Base-by-base conservation (phyloP, 2,797 vertebrate species). In the Leptatherina wallacei region DNA sequence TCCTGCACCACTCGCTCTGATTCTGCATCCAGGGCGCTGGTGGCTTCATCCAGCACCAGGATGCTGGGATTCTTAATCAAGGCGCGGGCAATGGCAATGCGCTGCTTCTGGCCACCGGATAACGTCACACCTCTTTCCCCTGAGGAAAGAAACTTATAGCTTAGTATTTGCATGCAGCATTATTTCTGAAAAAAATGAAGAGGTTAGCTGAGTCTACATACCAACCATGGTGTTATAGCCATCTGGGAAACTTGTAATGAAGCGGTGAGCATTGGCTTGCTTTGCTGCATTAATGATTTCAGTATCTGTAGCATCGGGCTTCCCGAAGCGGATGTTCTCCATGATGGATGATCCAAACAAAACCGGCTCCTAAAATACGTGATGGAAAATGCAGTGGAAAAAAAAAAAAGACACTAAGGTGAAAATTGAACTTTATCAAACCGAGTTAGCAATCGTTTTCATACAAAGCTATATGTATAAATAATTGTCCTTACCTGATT, bases 301-400 rank as follows among this genome's bases (percentile, higher is more conserved):
- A 0, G 93, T 91, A 0, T 99, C 97, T 0, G 96, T 94, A 66
- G 98, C 98, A 0, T 88, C 94, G 0, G 94, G 96, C 75, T 96
- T 97, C 61, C 97, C 97, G 1, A 98, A 98, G 65, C 97, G 96
- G 84, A 99, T 99, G 87, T 99, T 99, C 85, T 99, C 98, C 95
- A 97, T 95, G 86, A 99, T 89, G 1, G 94, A 97, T 0, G 97
- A 96, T 22, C 95, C 96, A 2, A 99, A 99, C 66, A 99, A 92
- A 75, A 99, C 96, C 0, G 98, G 97, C 84, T 99, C 98, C 98
- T 99, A 87, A 0, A 1, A 64, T 32, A 22, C 74, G 3, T 4
- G 57, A 6, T 20, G 6, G 36, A 20, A 65, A 61, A 58, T 49
- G 32, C 13, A 38, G n/a, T 32, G 3, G 71, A 66, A 54, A 29